phyloP scores from a whole-genome alignment of 1,140 invertebrate species.

The Chlorops oryzae region DNA sequence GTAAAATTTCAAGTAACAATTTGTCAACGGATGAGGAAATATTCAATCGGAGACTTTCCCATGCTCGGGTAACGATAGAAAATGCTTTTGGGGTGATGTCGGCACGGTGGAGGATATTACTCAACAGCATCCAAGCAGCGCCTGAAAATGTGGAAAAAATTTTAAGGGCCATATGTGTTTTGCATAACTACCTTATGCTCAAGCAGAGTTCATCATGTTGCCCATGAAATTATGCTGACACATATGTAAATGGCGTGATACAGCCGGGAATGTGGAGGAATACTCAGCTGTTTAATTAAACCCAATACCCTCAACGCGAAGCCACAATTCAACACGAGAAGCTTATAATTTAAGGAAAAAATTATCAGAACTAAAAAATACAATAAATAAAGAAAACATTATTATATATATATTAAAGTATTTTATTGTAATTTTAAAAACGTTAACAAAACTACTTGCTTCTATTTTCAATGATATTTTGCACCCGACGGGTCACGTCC shows the following conservation, averaged over 20 bases:
- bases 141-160: constrained; percentile 8
- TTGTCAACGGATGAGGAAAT: constrained; percentile 36
- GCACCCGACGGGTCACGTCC: no score
- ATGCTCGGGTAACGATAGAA: constrained; percentile 42
- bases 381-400: no score
- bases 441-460: no score
- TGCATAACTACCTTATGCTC: constrained; percentile 3
- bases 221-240: no score
- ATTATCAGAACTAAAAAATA: neutral
- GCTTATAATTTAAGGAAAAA: neutral
- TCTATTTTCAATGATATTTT: no score
- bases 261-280: neutral
- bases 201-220: neutral
- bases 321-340: neutral
- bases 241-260: neutral
- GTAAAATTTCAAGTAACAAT: constrained; percentile 11
- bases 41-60: constrained; percentile 49
- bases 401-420: no score
- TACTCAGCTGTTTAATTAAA: neutral
- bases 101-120: neutral
- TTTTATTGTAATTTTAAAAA: no score
- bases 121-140: neutral
- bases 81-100: constrained; percentile 47
- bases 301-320: neutral
- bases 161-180: neutral